These are phyloP conservation scores for Salmo trutta DNA, from an alignment of 2,797 vertebrate genomes.

Conservation along the genomic window DNA sequence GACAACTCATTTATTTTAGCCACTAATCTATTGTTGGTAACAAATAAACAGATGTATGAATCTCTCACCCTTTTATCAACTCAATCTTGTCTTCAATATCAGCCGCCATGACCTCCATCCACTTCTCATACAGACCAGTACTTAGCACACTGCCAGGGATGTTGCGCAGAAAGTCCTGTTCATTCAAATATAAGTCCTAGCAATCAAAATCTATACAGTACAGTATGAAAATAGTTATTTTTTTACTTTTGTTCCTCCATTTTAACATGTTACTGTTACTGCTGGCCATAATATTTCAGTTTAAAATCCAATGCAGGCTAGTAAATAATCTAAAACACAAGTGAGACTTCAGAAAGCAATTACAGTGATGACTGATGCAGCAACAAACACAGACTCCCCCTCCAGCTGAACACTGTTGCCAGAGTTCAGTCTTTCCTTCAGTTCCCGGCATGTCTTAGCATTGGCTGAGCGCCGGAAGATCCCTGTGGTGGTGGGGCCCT, in stretches of 20 bases:
- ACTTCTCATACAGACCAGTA: slow-evolving; percentile 76
- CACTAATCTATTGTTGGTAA: too few relatives aligned
- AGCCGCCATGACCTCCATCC: slow-evolving; percentile 77
- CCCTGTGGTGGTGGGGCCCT: slow-evolving; percentile 77
- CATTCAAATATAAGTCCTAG: slow-evolving; percentile 11
- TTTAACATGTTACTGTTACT: too few relatives aligned
- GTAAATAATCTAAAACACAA: too few relatives aligned
- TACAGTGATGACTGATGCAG: slow-evolving; percentile 80
- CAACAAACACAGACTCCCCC: slow-evolving; percentile 79
- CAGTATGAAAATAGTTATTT: too few relatives aligned
- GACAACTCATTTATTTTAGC: too few relatives aligned
- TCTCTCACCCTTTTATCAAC: slow-evolving; percentile 71
- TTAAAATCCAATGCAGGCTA: too few relatives aligned
- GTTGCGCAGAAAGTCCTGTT: slow-evolving; percentile 82
- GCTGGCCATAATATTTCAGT: too few relatives aligned
- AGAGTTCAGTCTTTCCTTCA: slow-evolving; percentile 79
- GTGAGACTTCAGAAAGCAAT: slow-evolving; percentile 11
- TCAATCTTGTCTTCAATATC: slow-evolving; percentile 65
- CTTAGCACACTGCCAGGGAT: slow-evolving; percentile 80
- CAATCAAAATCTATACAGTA: too few relatives aligned
- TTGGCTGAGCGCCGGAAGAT: slow-evolving; percentile 83
- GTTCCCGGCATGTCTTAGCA: slow-evolving; percentile 76
- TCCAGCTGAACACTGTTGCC: slow-evolving; percentile 71
- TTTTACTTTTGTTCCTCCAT: too few relatives aligned
- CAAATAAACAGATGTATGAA: background rate